Conservation (phyloP, 2,113 vertebrate species). For the Psilopsiagon aymara region DNA sequence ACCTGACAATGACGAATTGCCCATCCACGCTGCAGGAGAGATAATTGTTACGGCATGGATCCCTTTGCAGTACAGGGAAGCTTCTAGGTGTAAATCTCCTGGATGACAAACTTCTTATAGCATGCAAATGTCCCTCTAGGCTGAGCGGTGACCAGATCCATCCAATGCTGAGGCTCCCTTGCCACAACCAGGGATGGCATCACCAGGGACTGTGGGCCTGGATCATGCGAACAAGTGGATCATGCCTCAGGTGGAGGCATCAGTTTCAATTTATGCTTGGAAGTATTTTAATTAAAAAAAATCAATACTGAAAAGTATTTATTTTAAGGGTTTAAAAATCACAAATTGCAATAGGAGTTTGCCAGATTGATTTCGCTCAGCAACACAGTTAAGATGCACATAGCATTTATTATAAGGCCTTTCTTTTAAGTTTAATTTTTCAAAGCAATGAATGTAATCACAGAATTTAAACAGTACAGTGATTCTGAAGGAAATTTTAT, state of each 20-base stretch:
- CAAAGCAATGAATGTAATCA: slow-evolving; percentile 60
- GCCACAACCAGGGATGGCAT: not conserved
- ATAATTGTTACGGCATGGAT: slow-evolving; percentile 32
- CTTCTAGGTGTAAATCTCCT: slow-evolving; percentile 11
- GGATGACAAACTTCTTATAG: not conserved
- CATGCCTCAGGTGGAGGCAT: slow-evolving; percentile 47
- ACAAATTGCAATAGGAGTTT: slow-evolving; percentile 70
- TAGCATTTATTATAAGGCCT: slow-evolving; percentile 75
- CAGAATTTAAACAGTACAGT: slow-evolving; percentile 63
- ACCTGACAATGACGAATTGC: slow-evolving; percentile 59
- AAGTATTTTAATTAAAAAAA: slow-evolving; percentile 75
- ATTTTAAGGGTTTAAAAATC: slow-evolving; percentile 71
- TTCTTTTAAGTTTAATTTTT: slow-evolving; percentile 62
- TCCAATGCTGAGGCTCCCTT: not conserved
- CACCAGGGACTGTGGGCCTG: not conserved
- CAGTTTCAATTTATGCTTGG: slow-evolving; percentile 66
- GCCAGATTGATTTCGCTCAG: slow-evolving; percentile 65
- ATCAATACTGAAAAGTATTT: slow-evolving; percentile 72
- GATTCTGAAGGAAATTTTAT: slow-evolving; percentile 18
- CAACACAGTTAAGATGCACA: slow-evolving; percentile 54
- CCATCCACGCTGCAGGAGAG: slow-evolving; percentile 69
- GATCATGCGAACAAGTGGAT: slow-evolving; percentile 31
- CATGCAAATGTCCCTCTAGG: not conserved
- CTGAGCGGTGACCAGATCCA: not conserved
- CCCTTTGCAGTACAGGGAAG: slow-evolving; percentile 57